A percentile compares a stretch with the other conserved stretches of the same genome.
Evolutionary conservation across 2,113 vertebrate species (phyloP).

Genomic region (Nicator chloris): DNA sequence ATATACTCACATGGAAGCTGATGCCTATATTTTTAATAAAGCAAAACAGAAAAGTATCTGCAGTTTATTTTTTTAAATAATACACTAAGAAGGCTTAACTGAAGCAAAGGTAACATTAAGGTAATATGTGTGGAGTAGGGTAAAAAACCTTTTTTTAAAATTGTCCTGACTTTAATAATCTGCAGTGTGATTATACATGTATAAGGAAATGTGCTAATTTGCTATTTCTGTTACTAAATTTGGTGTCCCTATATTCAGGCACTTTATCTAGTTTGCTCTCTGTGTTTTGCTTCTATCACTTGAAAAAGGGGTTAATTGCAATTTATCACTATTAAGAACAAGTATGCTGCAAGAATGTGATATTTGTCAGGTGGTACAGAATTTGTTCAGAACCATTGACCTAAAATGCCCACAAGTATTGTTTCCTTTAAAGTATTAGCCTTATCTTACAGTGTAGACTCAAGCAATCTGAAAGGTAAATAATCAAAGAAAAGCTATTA

Average conservation of each 20-base stretch:
- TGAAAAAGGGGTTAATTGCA: background rate
- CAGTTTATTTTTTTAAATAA: background rate
- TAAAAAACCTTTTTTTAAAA: background rate
- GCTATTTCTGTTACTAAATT: background rate
- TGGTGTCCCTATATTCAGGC: background rate
- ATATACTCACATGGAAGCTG: background rate
- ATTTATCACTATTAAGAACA: background rate
- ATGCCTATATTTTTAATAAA: background rate
- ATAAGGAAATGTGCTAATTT: background rate
- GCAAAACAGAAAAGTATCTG: background rate
- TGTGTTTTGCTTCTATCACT: background rate
- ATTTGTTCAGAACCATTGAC: background rate
- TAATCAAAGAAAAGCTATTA: slow-evolving; percentile 46
- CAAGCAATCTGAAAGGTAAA: slow-evolving; percentile 45
- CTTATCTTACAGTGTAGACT: slow-evolving; percentile 26
- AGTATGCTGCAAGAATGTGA: background rate
- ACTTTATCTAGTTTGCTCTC: background rate
- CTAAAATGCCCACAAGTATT: slow-evolving; percentile 19
- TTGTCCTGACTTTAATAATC: background rate
- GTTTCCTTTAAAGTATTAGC: slow-evolving; percentile 20
- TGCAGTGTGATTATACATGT: background rate
- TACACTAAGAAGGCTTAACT: background rate
- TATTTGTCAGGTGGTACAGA: background rate
- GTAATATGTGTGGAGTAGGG: background rate
- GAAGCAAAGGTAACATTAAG: background rate